Percentiles rank a stretch among this genome's conserved stretches.
Evolutionary conservation across 2,113 vertebrate species (phyloP).

Genomic region (Turnix velox): DNA sequence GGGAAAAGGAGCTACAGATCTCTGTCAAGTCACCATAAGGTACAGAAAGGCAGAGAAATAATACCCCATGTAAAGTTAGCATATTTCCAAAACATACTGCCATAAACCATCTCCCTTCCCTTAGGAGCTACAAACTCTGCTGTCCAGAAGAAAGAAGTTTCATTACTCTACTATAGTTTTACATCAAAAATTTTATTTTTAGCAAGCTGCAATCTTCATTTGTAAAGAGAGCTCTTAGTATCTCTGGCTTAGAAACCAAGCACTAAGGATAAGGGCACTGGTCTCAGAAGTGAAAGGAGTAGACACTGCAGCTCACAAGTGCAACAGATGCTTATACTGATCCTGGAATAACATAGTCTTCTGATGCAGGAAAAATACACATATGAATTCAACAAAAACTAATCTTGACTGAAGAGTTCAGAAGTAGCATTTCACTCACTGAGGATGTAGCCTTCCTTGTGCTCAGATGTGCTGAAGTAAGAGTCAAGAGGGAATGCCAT

Average conservation of each 20-base stretch:
- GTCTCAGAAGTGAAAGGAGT: not conserved
- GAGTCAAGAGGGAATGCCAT: not conserved
- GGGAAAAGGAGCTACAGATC: not conserved
- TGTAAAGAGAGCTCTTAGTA: too few species aligned
- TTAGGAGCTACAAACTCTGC: not conserved
- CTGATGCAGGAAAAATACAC: not conserved
- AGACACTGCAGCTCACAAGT: not conserved
- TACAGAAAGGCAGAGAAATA: not conserved
- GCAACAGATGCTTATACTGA: not conserved
- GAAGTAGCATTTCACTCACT: not conserved
- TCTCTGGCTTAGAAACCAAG: not conserved
- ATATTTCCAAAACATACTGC: not conserved
- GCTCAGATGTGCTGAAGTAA: not conserved
- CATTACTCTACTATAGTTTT: not conserved
- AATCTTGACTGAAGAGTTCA: not conserved
- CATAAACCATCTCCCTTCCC: rapidly evolving
- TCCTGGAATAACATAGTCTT: not conserved
- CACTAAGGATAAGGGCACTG: not conserved
- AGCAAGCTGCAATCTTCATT: not conserved
- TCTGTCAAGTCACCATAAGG: not conserved
- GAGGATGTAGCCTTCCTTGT: not conserved
- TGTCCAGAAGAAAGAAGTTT: not conserved
- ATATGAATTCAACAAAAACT: not conserved
- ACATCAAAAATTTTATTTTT: not conserved
- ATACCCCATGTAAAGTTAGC: not conserved